phyloP scores from a whole-genome alignment of 1,140 invertebrate genomes.

The Hormaphis cornu region DNA sequence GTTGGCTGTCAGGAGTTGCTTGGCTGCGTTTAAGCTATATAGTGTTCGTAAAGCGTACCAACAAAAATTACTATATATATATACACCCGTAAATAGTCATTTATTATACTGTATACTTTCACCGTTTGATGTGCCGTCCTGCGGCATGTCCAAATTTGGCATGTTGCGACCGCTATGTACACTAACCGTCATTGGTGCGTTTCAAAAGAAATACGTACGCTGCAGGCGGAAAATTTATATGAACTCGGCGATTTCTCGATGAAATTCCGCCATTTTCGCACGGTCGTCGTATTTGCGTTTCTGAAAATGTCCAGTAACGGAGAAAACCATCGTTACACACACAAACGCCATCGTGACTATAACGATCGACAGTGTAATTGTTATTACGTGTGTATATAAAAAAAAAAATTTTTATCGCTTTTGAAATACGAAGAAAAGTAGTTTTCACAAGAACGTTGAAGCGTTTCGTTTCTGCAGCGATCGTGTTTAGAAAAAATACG shows the following conservation, averaged over 20 bases:
- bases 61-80: too few relatives aligned
- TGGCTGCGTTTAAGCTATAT: too few relatives aligned
- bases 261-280: neutral
- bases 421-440: too few relatives aligned
- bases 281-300: neutral
- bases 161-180: neutral
- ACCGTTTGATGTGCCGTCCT: neutral
- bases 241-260: neutral
- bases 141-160: constrained; percentile 20
- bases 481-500: too few relatives aligned
- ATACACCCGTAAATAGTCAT: constrained; percentile 12
- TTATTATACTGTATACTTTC: constrained; percentile 13
- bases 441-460: too few relatives aligned
- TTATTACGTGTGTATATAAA: too few relatives aligned
- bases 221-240: neutral
- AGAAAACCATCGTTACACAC: neutral
- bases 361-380: too few relatives aligned
- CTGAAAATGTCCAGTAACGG: neutral
- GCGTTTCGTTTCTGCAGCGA: too few relatives aligned
- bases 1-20: too few relatives aligned
- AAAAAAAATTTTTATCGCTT: too few relatives aligned
- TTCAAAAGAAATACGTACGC: neutral
- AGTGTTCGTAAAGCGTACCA: too few relatives aligned
- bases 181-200: constrained; percentile 16
- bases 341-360: too few relatives aligned